These are phyloP conservation scores for Penaeus chinensis DNA, from an alignment of 1,140 invertebrate genomes.

Conservation along the genomic window DNA sequence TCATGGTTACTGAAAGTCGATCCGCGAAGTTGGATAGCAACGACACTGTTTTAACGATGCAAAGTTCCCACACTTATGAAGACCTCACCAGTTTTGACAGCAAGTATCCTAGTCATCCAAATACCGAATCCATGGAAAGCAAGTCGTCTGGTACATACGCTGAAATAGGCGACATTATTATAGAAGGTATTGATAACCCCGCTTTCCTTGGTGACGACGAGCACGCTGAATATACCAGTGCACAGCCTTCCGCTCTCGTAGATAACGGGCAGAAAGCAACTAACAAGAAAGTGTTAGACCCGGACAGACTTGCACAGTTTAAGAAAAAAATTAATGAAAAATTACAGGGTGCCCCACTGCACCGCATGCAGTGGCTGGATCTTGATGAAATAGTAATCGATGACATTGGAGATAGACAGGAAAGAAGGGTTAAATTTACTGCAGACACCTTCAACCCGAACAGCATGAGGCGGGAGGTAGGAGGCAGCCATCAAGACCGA, in stretches of 20 bases:
- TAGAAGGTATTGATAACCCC: slow-evolving; percentile 43
- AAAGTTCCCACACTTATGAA: slow-evolving; percentile 18
- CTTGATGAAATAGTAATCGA: slow-evolving; percentile 26
- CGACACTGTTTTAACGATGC: background rate
- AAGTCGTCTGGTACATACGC: slow-evolving; percentile 22
- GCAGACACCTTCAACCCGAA: slow-evolving; percentile 23
- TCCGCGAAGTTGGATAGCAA: background rate
- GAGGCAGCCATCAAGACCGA: background rate
- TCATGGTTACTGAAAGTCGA: background rate
- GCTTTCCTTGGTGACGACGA: slow-evolving; percentile 47
- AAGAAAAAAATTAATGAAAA: slow-evolving; percentile 47
- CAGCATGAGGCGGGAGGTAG: background rate
- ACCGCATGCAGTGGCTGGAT: slow-evolving; percentile 30
- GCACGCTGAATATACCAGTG: background rate
- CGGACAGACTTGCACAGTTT: slow-evolving; percentile 39
- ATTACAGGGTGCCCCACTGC: slow-evolving; percentile 21
- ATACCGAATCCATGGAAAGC: background rate
- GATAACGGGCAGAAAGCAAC: background rate
- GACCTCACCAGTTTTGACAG: background rate
- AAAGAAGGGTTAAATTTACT: slow-evolving; percentile 29
- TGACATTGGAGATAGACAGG: background rate
- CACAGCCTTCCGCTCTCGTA: background rate
- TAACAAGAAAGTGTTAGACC: slow-evolving; percentile 8
- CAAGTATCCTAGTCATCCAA: slow-evolving; percentile 10
- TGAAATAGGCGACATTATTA: slow-evolving; percentile 9